These are phyloP conservation scores for Sebastes iracundus DNA, from an alignment of 2,797 vertebrate species.

Conservation along the genomic window DNA sequence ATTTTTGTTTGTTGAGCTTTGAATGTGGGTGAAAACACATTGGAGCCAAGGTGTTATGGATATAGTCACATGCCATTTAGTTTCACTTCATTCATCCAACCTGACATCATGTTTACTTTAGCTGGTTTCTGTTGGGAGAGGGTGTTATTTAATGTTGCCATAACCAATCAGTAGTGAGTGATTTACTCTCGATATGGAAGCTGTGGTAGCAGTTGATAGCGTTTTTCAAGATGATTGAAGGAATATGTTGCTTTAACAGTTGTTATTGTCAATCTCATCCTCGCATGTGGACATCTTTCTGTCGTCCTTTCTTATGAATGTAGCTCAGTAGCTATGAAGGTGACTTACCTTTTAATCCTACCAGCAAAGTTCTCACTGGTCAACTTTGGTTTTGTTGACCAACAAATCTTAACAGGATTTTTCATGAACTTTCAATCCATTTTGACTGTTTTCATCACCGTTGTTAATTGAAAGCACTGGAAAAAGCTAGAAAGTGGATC, in stretches of 20 bases:
- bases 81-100: background rate
- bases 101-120: background rate
- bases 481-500: no score
- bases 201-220: background rate
- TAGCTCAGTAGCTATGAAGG: background rate
- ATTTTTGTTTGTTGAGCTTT: background rate
- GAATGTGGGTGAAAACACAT: background rate
- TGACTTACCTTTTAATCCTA: background rate
- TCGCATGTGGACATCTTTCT: background rate
- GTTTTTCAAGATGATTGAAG: background rate
- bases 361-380: background rate
- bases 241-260: background rate
- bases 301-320: background rate
- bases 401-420: no score
- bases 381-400: no score
- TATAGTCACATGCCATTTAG: background rate
- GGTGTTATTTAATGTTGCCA: background rate
- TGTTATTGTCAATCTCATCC: background rate
- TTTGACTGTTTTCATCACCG: background rate
- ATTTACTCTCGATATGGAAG: background rate
- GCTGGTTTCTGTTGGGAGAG: background rate
- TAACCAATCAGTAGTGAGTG: background rate
- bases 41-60: background rate
- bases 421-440: background rate
- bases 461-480: fast-evolving